These are phyloP conservation scores for Temnothorax rugatulus DNA, from an alignment of 2,888 invertebrate species.

Conservation along the genomic window DNA sequence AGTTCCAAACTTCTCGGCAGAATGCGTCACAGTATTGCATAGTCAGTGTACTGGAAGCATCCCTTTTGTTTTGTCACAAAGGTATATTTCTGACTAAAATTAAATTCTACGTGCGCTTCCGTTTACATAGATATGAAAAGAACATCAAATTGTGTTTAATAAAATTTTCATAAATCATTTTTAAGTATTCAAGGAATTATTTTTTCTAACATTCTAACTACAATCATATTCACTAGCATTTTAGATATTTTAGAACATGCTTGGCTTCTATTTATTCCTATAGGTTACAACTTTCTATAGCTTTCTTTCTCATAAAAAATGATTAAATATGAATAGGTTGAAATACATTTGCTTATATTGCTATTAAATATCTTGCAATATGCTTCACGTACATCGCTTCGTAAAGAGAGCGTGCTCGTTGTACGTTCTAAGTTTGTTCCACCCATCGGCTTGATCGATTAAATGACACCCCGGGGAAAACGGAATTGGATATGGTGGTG, in stretches of 20 bases:
- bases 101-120: neutral
- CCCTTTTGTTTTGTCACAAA: neutral
- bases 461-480: conserved; percentile 68
- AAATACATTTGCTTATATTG: conserved; percentile 11
- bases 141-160: neutral
- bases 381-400: neutral
- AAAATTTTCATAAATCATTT: neutral
- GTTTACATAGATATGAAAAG: neutral
- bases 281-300: neutral
- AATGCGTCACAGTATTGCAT: neutral
- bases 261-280: neutral
- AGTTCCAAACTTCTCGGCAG: conserved; percentile 11
- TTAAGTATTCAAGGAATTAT: neutral
- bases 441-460: conserved; percentile 66
- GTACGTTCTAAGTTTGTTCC: conserved; percentile 29
- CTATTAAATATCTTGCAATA: conserved; percentile 11
- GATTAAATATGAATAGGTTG: neutral
- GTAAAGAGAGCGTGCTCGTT: conserved; percentile 1
- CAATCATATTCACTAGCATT: neutral
- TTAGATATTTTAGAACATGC: neutral
- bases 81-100: neutral
- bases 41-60: neutral
- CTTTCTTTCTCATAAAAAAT: neutral
- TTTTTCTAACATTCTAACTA: neutral
- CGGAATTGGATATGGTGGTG: conserved; percentile 61